These are phyloP conservation scores for Drosophila aldrichi DNA, from an alignment of 2,888 invertebrate species.

Conservation along the genomic window DNA sequence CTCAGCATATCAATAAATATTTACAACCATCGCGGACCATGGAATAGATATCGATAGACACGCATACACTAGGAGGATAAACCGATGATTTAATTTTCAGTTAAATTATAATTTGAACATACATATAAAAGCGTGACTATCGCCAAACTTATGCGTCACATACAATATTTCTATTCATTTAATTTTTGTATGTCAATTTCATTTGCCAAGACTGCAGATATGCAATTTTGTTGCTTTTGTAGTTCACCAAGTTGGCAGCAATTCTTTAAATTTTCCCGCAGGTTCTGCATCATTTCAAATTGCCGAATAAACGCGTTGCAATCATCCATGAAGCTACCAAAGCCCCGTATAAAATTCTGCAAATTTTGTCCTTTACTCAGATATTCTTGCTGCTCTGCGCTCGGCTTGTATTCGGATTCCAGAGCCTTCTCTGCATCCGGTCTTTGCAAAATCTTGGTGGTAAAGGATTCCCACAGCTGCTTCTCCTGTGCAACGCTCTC, in stretches of 20 bases:
- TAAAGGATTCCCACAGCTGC: slow-evolving; percentile 60
- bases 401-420: slow-evolving; percentile 38
- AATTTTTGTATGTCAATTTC: neutral
- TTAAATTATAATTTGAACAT: neutral
- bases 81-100: neutral
- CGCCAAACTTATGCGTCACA: neutral
- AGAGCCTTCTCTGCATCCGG: slow-evolving; percentile 1
- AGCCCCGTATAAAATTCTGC: slow-evolving; percentile 68
- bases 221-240: slow-evolving; percentile 22
- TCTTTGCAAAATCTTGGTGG: slow-evolving; percentile 10
- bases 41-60: neutral
- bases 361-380: slow-evolving; percentile 68
- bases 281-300: slow-evolving; percentile 57
- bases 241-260: slow-evolving; percentile 45
- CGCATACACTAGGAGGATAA: neutral
- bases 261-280: slow-evolving; percentile 57
- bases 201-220: slow-evolving; percentile 45
- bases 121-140: neutral
- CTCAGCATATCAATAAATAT: neutral
- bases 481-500: slow-evolving; percentile 57
- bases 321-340: slow-evolving; percentile 64
- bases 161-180: neutral
- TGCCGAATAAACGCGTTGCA: slow-evolving; percentile 65
- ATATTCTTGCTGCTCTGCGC: slow-evolving; percentile 68
- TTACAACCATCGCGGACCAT: neutral